phyloP scores from a whole-genome alignment of 1,140 invertebrate species.

The Cyclargus thomasi region DNA sequence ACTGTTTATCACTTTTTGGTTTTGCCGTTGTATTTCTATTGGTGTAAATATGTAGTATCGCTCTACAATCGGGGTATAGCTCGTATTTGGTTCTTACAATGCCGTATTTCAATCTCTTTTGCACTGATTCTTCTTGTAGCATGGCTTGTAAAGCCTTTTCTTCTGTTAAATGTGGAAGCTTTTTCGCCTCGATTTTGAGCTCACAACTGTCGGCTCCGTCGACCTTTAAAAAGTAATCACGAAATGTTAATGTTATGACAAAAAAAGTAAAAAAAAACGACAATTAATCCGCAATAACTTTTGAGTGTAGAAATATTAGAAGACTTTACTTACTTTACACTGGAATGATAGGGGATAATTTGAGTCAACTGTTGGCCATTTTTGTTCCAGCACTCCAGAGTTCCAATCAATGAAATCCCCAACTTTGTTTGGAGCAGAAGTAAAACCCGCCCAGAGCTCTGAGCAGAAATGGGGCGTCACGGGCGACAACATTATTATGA shows the following conservation, averaged over 20 bases:
- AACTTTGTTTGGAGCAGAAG: constrained; percentile 76
- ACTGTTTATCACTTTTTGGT: not conserved
- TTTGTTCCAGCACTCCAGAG: constrained; percentile 80
- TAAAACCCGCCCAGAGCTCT: constrained; percentile 90
- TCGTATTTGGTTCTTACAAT: constrained; percentile 51
- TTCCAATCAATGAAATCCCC: constrained; percentile 77
- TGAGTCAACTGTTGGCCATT: constrained; percentile 88
- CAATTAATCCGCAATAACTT: too few relatives aligned
- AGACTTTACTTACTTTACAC: constrained; percentile 77
- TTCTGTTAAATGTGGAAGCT: constrained; percentile 40
- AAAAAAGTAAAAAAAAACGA: not conserved
- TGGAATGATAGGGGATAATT: constrained; percentile 81
- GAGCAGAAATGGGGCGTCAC: constrained; percentile 92
- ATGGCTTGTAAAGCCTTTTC: constrained; percentile 49
- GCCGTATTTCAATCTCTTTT: constrained; percentile 39
- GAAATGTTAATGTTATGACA: not conserved
- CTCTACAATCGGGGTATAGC: constrained; percentile 54
- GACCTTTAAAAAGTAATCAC: constrained; percentile 39
- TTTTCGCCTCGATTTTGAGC: constrained; percentile 49
- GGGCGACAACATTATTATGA: constrained; percentile 91
- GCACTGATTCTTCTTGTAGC: constrained; percentile 40
- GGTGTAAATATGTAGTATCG: constrained; percentile 55
- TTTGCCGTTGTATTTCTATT: constrained; percentile 23
- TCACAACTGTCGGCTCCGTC: constrained; percentile 62
- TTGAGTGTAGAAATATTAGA: too few relatives aligned